Evolutionary conservation across 2,113 vertebrate species (phyloP).

Genomic region (Passer domesticus): DNA sequence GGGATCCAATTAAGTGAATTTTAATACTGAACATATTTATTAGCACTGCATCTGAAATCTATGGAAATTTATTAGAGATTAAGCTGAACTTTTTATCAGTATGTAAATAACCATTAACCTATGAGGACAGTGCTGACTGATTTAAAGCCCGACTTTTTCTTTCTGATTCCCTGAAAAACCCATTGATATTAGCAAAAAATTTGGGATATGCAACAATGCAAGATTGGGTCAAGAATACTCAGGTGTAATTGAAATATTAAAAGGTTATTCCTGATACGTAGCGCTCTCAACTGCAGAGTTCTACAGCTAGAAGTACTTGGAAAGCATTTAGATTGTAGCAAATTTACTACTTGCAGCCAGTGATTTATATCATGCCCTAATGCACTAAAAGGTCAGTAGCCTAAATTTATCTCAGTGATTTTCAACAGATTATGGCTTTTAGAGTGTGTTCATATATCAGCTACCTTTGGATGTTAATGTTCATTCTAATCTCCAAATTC

Average conservation of each 20-base stretch:
- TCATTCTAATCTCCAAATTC: not conserved
- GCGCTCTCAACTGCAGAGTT: conserved; percentile 18
- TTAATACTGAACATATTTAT: not conserved
- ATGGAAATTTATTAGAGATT: not conserved
- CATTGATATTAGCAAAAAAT: not conserved
- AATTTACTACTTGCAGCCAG: conserved; percentile 26
- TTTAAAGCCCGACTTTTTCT: conserved; percentile 12
- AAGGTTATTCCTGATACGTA: conserved; percentile 18
- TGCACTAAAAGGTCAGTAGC: conserved; percentile 40
- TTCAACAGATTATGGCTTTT: conserved; percentile 62
- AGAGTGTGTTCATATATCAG: not conserved
- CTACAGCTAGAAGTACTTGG: conserved; percentile 1
- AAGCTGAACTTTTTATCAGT: not conserved
- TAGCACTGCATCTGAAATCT: not conserved
- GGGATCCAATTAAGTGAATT: not conserved
- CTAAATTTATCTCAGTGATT: conserved; percentile 56
- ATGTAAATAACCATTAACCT: conserved; percentile 8
- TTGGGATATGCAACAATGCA: not conserved
- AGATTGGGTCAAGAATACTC: not conserved
- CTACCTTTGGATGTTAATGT: not conserved
- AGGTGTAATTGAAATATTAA: conserved; percentile 24
- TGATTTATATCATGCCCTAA: conserved; percentile 53
- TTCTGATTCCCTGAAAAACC: not conserved
- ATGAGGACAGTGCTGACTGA: not conserved
- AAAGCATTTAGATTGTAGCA: conserved; percentile 54